These are phyloP conservation scores for Odocoileus hemionus DNA, from an alignment of 2,113 vertebrate genomes.

Conservation along the genomic window DNA sequence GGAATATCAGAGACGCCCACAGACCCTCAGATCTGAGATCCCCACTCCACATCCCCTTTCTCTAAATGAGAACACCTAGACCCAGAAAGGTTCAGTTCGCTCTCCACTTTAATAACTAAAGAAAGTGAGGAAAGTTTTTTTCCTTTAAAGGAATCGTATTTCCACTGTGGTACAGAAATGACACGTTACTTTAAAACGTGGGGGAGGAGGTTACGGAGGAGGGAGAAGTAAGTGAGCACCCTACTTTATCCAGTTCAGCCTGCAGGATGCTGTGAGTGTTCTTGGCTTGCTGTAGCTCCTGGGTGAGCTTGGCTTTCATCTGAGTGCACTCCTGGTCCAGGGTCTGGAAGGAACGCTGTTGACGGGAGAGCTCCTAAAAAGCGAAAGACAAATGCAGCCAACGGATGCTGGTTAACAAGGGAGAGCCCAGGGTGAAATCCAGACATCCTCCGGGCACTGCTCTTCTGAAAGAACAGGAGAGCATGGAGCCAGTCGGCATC, in stretches of 20 bases:
- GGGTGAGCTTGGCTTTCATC: constrained; percentile 83
- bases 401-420: fast-evolving
- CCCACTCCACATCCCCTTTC: background rate
- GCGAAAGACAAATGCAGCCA: background rate
- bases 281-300: constrained; percentile 90
- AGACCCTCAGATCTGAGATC: background rate
- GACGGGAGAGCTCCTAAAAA: constrained; percentile 84
- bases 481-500: background rate
- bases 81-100: background rate
- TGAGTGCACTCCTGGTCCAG: constrained; percentile 87
- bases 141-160: background rate
- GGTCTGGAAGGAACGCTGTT: constrained; percentile 83
- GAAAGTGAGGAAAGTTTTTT: background rate
- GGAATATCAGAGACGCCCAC: background rate
- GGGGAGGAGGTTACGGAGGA: fast-evolving
- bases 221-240: background rate
- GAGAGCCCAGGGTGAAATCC: background rate
- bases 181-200: background rate
- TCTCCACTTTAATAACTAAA: background rate
- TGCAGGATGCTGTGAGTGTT: constrained; percentile 81
- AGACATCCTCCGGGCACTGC: background rate
- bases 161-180: background rate
- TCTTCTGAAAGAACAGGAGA: background rate
- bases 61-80: background rate
- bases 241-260: constrained; percentile 89